Conservation (phyloP, 2,113 vertebrate species). For the Neolamprologus sp. region DNA sequence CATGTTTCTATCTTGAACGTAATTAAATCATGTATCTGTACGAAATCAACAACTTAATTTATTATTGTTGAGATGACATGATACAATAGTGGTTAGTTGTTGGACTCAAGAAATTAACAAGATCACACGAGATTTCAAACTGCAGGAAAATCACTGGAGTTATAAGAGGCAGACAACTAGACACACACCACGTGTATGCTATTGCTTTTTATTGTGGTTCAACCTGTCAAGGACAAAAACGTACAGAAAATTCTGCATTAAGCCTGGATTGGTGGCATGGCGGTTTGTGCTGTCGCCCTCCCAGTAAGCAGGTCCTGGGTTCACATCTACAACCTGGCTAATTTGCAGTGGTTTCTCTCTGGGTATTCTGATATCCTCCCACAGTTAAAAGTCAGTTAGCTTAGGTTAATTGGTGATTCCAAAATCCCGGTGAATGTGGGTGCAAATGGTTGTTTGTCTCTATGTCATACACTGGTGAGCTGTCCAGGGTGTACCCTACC, state of each 20-base stretch:
- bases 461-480: not conserved
- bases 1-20: not conserved
- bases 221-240: not conserved
- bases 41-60: not conserved
- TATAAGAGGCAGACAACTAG: not conserved
- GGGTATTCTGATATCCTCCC: rapidly evolving
- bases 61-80: not conserved
- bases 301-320: not conserved
- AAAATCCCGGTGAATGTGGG: not conserved
- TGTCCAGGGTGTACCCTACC: not conserved
- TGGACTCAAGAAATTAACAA: not conserved
- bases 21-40: not conserved
- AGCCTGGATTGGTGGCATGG: not conserved
- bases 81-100: not conserved
- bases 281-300: not conserved
- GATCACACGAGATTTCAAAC: not conserved
- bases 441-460: not conserved
- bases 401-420: not conserved
- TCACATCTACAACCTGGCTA: not conserved
- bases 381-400: not conserved
- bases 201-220: not conserved
- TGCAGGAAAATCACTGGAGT: not conserved
- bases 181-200: not conserved
- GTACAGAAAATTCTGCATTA: not conserved
- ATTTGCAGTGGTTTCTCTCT: not conserved